phyloP scores from a whole-genome alignment of 2,113 vertebrate species.

The Neomonachus schauinslandi region DNA sequence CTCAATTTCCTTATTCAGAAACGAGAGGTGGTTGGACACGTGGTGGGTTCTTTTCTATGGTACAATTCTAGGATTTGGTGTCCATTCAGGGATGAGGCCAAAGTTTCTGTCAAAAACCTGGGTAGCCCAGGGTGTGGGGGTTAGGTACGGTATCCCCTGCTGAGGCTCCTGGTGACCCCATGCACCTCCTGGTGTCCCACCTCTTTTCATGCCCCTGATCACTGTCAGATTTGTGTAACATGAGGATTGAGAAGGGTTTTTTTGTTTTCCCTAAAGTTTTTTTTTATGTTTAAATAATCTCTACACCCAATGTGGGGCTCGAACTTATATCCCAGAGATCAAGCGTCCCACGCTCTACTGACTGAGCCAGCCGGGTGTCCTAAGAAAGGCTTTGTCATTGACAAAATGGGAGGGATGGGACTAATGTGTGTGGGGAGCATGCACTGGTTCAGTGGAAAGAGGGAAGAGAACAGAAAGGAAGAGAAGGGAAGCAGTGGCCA shows the following conservation, averaged over 20 bases:
- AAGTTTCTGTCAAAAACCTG: not conserved
- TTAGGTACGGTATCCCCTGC: no score
- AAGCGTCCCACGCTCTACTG: not conserved
- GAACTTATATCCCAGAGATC: not conserved
- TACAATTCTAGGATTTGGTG: not conserved
- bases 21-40: no score
- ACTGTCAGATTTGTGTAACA: no score
- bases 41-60: fast-evolving
- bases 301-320: not conserved
- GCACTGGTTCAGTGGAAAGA: no score
- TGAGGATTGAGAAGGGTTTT: not conserved
- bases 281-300: not conserved
- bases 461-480: not conserved
- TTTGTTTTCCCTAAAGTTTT: not conserved
- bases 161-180: not conserved
- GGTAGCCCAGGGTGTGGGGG: no score
- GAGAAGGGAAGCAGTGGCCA: not conserved
- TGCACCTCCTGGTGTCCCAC: fast-evolving
- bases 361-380: not conserved
- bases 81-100: not conserved
- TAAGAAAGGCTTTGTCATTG: not conserved
- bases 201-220: not conserved
- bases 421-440: fast-evolving
- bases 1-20: not conserved
- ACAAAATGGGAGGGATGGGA: not conserved